A percentile compares a stretch with the other conserved stretches of the same genome.
These are phyloP conservation scores for Muscicapa striata DNA, from an alignment of 2,797 vertebrate species.

Conservation along the genomic window DNA sequence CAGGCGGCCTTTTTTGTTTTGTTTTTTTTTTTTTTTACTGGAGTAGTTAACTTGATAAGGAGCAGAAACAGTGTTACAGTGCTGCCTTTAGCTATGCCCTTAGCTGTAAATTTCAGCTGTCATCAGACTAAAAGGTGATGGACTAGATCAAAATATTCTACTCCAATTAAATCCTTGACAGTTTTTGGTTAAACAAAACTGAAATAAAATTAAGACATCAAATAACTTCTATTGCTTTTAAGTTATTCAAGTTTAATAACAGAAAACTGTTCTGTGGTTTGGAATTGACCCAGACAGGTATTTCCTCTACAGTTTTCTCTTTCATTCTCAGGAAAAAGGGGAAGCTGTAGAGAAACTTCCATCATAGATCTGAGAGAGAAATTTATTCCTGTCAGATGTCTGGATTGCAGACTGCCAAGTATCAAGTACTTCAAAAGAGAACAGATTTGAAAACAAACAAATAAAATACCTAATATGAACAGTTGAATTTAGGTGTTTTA, in stretches of 20 bases:
- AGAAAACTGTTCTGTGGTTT: neutral
- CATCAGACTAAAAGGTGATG: neutral
- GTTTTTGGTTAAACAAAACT: neutral
- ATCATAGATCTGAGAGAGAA: neutral
- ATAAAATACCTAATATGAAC: neutral
- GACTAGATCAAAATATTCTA: neutral
- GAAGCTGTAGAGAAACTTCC: neutral
- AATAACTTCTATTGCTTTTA: neutral
- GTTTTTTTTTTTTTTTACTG: neutral
- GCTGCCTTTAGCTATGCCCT: neutral
- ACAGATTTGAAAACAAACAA: conserved; percentile 2
- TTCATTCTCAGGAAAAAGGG: neutral
- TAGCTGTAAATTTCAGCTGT: neutral
- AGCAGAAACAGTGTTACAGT: neutral
- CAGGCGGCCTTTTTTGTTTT: neutral
- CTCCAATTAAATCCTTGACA: neutral
- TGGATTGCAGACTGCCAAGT: neutral
- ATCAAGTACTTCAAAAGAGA: neutral
- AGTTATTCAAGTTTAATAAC: neutral
- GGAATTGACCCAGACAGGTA: conserved; percentile 16
- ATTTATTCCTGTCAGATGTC: neutral
- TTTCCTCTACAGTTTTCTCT: conserved; percentile 17
- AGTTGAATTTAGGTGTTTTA: neutral
- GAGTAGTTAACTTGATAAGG: neutral
- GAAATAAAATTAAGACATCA: neutral